Percentiles rank a stretch among this genome's conserved stretches.
These are phyloP conservation scores for Adrianichthys oophorus DNA, from an alignment of 2,797 vertebrate genomes.

Conservation along the genomic window DNA sequence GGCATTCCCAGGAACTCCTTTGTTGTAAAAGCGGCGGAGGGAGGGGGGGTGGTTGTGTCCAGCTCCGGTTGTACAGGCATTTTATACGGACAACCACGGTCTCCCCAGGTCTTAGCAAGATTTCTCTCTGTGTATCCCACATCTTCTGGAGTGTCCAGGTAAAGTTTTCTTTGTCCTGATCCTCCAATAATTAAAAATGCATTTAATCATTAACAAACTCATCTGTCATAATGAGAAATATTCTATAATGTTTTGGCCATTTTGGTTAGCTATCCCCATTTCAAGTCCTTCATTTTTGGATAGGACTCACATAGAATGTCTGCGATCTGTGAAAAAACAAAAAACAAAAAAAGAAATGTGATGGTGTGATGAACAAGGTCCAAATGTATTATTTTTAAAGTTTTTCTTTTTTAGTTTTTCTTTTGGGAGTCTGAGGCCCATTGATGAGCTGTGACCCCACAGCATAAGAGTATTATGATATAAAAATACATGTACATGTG, in stretches of 20 bases:
- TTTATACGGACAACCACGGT: no score
- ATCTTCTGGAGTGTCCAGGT: no score
- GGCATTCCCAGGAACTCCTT: no score
- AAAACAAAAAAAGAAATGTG: not conserved
- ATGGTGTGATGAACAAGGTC: not conserved
- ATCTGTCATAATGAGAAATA: not conserved
- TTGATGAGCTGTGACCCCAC: not conserved
- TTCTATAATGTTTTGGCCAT: not conserved
- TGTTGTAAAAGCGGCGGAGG: no score
- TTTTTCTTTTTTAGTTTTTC: not conserved
- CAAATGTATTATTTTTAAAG: not conserved
- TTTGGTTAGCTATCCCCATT: not conserved
- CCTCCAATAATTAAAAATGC: not conserved
- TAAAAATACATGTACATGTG: not conserved
- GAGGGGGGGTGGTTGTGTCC: no score
- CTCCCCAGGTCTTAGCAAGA: no score
- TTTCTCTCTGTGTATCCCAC: no score
- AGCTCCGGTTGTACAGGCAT: no score
- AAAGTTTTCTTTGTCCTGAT: no score
- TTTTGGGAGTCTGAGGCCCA: not conserved
- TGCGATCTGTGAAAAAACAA: no score
- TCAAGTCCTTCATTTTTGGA: no score
- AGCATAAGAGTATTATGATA: not conserved
- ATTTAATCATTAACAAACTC: not conserved
- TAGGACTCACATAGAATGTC: no score